Percentiles rank a stretch among this genome's conserved stretches.
Conservation (phyloP, 1,140 invertebrate species). For the Drosophila bifasciata region DNA sequence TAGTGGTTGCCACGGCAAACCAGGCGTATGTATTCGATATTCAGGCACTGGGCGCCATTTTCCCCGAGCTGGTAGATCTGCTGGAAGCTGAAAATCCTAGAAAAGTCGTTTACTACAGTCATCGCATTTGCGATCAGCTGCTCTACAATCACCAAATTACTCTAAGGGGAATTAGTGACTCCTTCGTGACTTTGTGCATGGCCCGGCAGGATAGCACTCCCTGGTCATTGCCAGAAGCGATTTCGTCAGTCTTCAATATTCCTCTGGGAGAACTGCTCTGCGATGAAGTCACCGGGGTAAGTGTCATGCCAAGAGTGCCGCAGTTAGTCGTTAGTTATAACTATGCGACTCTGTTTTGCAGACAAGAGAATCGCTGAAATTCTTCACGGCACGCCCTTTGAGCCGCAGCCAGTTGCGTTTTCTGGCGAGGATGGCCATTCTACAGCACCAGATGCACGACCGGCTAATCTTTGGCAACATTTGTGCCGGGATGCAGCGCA, state of each 20-base stretch:
- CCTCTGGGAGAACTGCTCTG: constrained; percentile 36
- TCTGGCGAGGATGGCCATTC: constrained; percentile 46
- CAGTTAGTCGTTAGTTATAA: neutral
- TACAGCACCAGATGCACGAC: constrained; percentile 46
- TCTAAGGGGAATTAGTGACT: constrained; percentile 46
- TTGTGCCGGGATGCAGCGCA: constrained; percentile 23
- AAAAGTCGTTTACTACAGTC: constrained; percentile 60
- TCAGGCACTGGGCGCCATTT: constrained; percentile 38
- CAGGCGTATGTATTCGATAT: constrained; percentile 57
- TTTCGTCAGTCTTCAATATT: constrained; percentile 36
- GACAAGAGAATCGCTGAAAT: constrained; percentile 27
- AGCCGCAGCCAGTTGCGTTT: constrained; percentile 32
- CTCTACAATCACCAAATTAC: constrained; percentile 24
- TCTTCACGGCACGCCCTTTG: constrained; percentile 44
- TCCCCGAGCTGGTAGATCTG: constrained; percentile 26
- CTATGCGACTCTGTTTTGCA: neutral
- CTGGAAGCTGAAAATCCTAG: constrained; percentile 40
- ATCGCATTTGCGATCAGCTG: constrained; percentile 51
- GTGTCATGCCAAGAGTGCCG: neutral
- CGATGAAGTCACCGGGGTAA: constrained; percentile 31
- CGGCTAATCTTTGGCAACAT: constrained; percentile 40
- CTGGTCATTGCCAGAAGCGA: constrained; percentile 41
- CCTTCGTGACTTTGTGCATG: constrained; percentile 53
- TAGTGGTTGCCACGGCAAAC: constrained; percentile 51
- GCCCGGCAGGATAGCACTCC: constrained; percentile 17